These are phyloP conservation scores for Pyrgilauda ruficollis DNA, from an alignment of 2,113 vertebrate species.

Conservation along the genomic window DNA sequence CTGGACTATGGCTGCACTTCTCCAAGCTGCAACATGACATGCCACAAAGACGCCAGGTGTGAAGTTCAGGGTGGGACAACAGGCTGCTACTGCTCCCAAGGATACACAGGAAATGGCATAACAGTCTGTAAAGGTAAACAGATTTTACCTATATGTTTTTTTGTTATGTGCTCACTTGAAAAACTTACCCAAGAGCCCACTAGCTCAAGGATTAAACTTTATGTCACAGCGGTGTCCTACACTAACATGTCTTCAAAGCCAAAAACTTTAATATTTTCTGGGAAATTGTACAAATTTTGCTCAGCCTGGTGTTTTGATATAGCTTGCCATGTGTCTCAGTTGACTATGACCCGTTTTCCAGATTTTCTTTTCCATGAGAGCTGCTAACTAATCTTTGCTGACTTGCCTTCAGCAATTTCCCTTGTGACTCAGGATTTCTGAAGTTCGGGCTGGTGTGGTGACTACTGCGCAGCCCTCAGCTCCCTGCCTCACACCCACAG, in stretches of 20 bases:
- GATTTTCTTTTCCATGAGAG: background rate
- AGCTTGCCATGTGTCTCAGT: background rate
- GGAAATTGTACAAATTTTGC: background rate
- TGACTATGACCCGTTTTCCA: background rate
- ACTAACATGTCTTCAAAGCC: background rate
- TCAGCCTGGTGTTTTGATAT: background rate
- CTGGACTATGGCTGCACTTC: slow-evolving; percentile 58
- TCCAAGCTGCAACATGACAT: slow-evolving; percentile 69
- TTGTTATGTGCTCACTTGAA: background rate
- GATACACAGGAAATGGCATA: slow-evolving; percentile 77
- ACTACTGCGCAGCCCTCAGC: background rate
- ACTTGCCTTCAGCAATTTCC: background rate
- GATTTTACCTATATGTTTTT: background rate
- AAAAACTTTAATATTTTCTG: background rate
- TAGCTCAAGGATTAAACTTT: background rate
- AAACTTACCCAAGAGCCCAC: background rate
- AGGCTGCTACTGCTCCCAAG: slow-evolving; percentile 74
- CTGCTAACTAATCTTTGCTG: background rate
- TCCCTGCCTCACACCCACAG: background rate
- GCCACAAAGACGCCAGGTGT: slow-evolving; percentile 75
- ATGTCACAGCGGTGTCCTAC: background rate
- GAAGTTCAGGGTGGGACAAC: slow-evolving; percentile 64
- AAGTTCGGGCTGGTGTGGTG: background rate
- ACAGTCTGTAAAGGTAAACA: slow-evolving; percentile 71
- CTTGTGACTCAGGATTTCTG: background rate